A percentile compares a stretch with the other conserved stretches of the same genome.
phyloP scores from a whole-genome alignment of 2,113 vertebrate genomes.

The Myiagra hebetior region DNA sequence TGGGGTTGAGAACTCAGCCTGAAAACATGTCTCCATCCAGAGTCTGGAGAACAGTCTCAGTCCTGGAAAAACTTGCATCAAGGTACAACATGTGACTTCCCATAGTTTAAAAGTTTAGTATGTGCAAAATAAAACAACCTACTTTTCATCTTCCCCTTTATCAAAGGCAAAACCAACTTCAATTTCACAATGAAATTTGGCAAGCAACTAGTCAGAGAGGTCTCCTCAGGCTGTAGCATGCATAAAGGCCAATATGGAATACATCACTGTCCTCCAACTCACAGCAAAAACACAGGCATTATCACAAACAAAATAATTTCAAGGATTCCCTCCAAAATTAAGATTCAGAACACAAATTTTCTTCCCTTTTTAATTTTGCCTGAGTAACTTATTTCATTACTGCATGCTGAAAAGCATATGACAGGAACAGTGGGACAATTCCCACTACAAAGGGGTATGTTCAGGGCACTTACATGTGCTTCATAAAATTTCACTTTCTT shows the following conservation, averaged over 20 bases:
- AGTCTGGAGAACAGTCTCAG: not conserved
- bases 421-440: not conserved
- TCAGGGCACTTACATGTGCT: rapidly evolving
- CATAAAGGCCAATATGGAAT: not conserved
- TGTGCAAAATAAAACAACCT: not conserved
- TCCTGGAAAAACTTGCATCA: not conserved
- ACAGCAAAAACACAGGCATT: not conserved
- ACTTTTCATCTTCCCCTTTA: not conserved
- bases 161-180: conserved; percentile 38
- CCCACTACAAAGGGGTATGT: not conserved
- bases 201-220: conserved; percentile 34
- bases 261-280: not conserved
- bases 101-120: not conserved
- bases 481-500: not conserved
- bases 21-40: not conserved
- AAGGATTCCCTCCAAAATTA: not conserved
- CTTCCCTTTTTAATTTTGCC: not conserved
- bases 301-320: not conserved
- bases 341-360: not conserved
- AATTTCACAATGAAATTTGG: conserved; percentile 68
- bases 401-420: not conserved
- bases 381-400: not conserved
- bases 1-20: conserved; percentile 66
- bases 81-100: not conserved
- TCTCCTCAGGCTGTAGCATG: not conserved